Base-by-base conservation (phyloP, 2,888 invertebrate species). In the Microctonus brassicae region DNA sequence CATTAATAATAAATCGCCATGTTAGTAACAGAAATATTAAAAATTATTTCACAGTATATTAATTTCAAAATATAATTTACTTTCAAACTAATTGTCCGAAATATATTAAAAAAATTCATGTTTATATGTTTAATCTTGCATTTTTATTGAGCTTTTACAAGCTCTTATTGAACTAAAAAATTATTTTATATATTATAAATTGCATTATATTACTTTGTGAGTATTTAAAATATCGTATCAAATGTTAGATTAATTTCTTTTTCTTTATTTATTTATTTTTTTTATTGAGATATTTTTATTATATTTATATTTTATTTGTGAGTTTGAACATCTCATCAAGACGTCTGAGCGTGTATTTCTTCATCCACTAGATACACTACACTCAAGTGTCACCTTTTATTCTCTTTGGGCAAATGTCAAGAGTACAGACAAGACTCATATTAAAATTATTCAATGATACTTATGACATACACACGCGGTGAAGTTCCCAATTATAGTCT, bases 401-500 rank as follows among this genome's bases (percentile, higher is more conserved):
- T 22, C 55, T 26, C n/a, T 55, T 13, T 55, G 33, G 17, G 13
- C n/a, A 33, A 58, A 33, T 29, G 58, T 58, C 17, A 9, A 33
- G 58, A 34, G 47, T 47, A 6, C 6, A 33, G 58, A 58, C 29
- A 29, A 29, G 33, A 9, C 6, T n/a, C 58, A 58, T 26, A 57
- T 57, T 7, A 57, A 24, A 58, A 58, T 58, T 34, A 58, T 61
- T 60, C 47, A 22, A 61, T 60, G 60, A 29, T 24, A 47, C 68
- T 61, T n/a, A 52, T 52, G 52, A 39, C 17, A 10, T 26, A 55
- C 55, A 55, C 33, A 29, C 34, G 22, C 22, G 1, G 60, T 61
- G 33, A 34, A 58, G 60, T 29, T 68, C 47, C 68, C 60, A 68
- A 68, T 68, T 68, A 68, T 60, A 68, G 22, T 55, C 52, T 33